Evolutionary conservation across 2,113 vertebrate species (phyloP).

Genomic region (Glareola pratincola): DNA sequence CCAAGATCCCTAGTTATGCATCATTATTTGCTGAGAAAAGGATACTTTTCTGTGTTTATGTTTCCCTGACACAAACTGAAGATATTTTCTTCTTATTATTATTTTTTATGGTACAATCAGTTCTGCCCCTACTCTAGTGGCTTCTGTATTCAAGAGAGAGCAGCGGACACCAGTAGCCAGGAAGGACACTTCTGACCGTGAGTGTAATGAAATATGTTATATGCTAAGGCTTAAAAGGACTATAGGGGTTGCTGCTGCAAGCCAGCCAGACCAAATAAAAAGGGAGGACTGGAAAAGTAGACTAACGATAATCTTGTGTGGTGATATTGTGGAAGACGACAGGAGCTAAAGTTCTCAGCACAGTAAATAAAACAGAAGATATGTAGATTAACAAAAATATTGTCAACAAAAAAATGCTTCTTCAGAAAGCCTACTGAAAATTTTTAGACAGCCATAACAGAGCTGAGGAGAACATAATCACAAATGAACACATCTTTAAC

Average conservation of each 20-base stretch:
- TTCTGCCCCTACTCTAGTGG: background rate
- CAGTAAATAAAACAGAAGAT: background rate
- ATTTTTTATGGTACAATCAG: background rate
- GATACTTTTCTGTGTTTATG: background rate
- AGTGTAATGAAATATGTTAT: background rate
- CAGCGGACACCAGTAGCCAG: background rate
- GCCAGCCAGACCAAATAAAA: background rate
- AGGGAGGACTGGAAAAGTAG: background rate
- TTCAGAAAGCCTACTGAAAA: background rate
- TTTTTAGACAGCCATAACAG: background rate
- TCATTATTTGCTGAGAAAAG: background rate
- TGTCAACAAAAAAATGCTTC: background rate
- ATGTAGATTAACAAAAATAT: background rate
- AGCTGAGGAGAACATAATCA: background rate
- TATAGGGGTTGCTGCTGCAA: background rate
- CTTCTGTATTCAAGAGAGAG: background rate
- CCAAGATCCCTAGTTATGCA: background rate
- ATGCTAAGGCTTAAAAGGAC: background rate
- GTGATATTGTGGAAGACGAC: background rate
- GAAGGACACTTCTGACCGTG: background rate
- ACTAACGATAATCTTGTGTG: background rate
- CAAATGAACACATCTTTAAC: background rate
- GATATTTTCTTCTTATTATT: background rate
- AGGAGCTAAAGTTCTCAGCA: background rate
- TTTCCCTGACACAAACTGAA: background rate